phyloP scores from a whole-genome alignment of 2,113 vertebrate species.

The Motacilla tschutschensis region DNA sequence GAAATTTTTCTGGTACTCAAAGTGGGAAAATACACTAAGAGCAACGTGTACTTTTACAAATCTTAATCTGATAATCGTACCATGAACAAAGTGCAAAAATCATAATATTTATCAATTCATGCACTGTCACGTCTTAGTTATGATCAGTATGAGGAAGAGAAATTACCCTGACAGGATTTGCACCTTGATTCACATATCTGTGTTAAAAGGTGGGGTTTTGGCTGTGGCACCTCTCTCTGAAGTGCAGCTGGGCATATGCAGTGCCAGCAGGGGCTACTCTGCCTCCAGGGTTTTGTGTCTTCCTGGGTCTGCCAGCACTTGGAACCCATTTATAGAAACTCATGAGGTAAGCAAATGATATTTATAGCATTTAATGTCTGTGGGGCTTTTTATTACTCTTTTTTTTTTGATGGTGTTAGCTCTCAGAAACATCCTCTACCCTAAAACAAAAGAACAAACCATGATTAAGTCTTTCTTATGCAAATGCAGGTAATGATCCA shows the following conservation, averaged over 20 bases:
- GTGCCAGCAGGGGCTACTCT: background rate
- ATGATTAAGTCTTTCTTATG: background rate
- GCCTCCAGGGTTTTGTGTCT: background rate
- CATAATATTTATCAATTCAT: background rate
- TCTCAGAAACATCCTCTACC: background rate
- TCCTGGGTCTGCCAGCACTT: background rate
- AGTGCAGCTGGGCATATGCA: background rate
- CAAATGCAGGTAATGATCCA: background rate
- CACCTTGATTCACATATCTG: background rate
- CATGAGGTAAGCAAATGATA: slow-evolving; percentile 4
- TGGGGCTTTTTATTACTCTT: background rate
- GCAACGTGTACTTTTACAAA: background rate
- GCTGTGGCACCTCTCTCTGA: background rate
- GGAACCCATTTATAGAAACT: background rate
- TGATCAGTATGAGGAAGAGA: background rate
- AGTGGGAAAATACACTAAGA: background rate
- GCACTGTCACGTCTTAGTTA: background rate
- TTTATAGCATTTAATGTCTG: background rate
- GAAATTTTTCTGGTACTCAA: background rate
- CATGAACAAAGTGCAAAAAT: background rate
- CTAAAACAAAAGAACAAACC: background rate
- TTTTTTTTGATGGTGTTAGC: background rate
- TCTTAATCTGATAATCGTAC: background rate
- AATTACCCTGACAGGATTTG: background rate
- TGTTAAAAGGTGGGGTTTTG: background rate